phyloP scores from a whole-genome alignment of 2,797 vertebrate species.

The Percopsis omiscomaycus region DNA sequence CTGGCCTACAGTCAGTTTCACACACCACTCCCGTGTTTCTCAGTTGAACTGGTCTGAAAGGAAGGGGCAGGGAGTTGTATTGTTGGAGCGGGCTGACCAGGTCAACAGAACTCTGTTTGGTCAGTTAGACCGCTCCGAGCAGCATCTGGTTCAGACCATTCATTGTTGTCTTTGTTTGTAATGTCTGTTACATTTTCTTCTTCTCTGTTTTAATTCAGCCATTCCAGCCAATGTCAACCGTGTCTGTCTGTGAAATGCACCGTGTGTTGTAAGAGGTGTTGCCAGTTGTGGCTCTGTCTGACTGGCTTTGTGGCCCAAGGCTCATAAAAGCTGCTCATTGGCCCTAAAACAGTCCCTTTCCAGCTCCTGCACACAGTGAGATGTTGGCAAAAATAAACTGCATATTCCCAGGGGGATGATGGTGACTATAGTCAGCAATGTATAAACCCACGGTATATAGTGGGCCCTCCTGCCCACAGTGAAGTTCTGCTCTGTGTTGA shows the following conservation, averaged over 20 bases:
- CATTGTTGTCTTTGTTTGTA: slow-evolving; percentile 18
- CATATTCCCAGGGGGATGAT: slow-evolving; percentile 1
- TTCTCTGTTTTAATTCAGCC: neutral
- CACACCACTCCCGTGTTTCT: slow-evolving; percentile 47
- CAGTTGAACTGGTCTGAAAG: slow-evolving; percentile 20
- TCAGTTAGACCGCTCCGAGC: slow-evolving; percentile 2
- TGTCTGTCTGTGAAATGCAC: slow-evolving; percentile 8
- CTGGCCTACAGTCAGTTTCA: slow-evolving; percentile 53
- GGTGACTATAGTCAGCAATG: slow-evolving; percentile 1
- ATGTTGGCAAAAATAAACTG: slow-evolving; percentile 29
- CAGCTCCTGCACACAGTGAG: slow-evolving; percentile 17
- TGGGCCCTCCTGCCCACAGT: neutral
- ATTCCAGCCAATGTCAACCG: slow-evolving; percentile 4
- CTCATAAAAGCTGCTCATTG: slow-evolving; percentile 39
- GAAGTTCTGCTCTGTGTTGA: neutral
- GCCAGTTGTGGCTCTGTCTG: slow-evolving; percentile 34
- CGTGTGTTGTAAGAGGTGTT: slow-evolving; percentile 2
- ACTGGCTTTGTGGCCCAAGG: slow-evolving; percentile 34
- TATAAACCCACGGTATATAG: neutral
- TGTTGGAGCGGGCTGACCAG: neutral
- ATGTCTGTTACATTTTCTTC: slow-evolving; percentile 8
- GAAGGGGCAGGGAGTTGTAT: slow-evolving; percentile 29
- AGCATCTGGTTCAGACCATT: slow-evolving; percentile 12
- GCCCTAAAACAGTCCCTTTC: slow-evolving; percentile 31
- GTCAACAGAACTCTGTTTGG: slow-evolving; percentile 17